Conservation (phyloP, 1,140 invertebrate genomes). For the Drosophila lacertosa region DNA sequence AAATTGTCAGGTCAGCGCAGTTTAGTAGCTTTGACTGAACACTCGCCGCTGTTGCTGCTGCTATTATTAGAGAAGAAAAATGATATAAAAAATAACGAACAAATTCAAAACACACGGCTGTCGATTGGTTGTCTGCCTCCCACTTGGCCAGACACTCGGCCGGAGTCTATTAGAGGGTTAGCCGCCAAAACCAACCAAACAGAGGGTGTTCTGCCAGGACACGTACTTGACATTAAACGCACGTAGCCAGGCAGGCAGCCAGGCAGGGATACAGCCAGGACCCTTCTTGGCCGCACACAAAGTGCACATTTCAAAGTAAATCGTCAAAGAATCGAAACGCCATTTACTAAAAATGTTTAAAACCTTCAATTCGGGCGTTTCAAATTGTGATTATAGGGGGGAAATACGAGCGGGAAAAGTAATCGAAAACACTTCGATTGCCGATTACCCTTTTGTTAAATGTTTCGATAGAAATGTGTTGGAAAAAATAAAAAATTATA, state of each 20-base stretch:
- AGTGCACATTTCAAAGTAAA: conserved; percentile 48
- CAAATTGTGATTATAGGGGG: neutral
- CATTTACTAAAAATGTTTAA: conserved; percentile 46
- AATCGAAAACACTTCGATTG: no score
- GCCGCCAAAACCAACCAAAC: neutral
- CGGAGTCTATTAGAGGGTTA: conserved; percentile 16
- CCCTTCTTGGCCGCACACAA: conserved; percentile 45
- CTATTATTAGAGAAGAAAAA: conserved; percentile 38
- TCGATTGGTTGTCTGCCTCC: conserved; percentile 15
- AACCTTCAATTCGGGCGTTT: conserved; percentile 10
- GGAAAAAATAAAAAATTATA: no score
- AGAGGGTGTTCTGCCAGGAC: conserved; percentile 38
- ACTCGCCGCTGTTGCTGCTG: conserved; percentile 29
- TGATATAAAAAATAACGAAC: conserved; percentile 9
- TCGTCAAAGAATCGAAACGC: conserved; percentile 35
- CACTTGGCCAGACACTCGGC: neutral
- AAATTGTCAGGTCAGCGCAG: conserved; percentile 27
- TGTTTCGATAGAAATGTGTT: no score
- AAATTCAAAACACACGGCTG: conserved; percentile 7
- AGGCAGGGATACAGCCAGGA: no score
- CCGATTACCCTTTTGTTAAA: no score
- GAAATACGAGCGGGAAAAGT: neutral
- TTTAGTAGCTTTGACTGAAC: conserved; percentile 22
- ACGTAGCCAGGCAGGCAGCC: conserved; percentile 40
- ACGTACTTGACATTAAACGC: conserved; percentile 72